phyloP scores from a whole-genome alignment of 2,113 vertebrate species.

The Nothoprocta pentlandii region DNA sequence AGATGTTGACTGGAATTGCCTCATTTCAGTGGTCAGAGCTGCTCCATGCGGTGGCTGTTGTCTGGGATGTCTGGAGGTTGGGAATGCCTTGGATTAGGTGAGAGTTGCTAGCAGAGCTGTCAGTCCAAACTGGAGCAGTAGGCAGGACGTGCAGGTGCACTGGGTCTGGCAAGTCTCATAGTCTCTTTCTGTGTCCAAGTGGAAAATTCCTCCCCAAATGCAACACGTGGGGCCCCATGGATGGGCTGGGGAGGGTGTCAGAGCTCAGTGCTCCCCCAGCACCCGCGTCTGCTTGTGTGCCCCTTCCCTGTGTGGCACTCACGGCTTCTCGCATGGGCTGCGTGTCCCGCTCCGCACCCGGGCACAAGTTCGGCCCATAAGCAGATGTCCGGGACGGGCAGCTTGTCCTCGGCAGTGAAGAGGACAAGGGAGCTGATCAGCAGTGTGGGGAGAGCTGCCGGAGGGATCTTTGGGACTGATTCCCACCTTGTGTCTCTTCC shows the following conservation, averaged over 20 bases:
- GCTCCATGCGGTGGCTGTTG: neutral
- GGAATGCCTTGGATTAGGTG: neutral
- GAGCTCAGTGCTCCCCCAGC: neutral
- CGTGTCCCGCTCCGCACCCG: neutral
- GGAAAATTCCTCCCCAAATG: neutral
- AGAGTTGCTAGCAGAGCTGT: neutral
- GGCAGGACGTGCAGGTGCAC: accelerated
- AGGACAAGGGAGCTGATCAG: neutral
- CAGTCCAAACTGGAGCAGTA: neutral
- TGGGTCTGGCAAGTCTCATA: accelerated
- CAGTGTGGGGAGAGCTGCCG: no score
- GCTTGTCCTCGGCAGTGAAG: neutral
- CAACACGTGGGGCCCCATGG: neutral
- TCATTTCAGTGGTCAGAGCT: accelerated
- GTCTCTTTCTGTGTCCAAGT: neutral
- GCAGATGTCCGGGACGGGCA: neutral
- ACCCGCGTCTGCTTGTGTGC: accelerated
- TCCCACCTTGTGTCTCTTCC: neutral
- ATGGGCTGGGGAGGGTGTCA: neutral
- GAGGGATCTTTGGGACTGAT: no score
- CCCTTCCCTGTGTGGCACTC: accelerated
- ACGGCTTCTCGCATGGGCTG: accelerated
- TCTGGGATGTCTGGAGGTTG: neutral
- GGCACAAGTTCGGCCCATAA: neutral
- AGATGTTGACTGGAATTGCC: accelerated